Conservation (phyloP, 2,888 invertebrate genomes). For the Sepiola atlantica region DNA sequence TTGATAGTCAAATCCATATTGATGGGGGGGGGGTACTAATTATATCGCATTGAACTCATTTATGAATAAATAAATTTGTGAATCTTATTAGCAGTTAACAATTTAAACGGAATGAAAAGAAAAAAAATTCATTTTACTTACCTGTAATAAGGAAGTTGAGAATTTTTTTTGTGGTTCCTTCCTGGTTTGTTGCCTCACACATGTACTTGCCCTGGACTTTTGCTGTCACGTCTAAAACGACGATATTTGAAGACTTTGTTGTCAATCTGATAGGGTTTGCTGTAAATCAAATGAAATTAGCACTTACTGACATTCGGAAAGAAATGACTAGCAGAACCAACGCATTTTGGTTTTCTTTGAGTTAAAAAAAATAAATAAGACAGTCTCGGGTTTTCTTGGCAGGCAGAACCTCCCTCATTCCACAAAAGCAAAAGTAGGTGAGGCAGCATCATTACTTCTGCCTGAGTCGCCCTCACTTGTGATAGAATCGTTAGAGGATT, state of each 20-base stretch:
- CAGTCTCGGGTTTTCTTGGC: too few relatives aligned
- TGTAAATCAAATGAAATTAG: background rate
- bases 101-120: background rate
- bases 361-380: too few relatives aligned
- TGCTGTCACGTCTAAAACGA: slow-evolving; percentile 24
- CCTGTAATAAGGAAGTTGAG: slow-evolving; percentile 86
- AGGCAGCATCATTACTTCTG: too few relatives aligned
- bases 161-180: slow-evolving; percentile 85
- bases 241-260: background rate
- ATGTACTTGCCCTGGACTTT: slow-evolving; percentile 77
- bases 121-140: slow-evolving; percentile 53
- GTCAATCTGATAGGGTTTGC: background rate
- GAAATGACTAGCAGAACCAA: too few relatives aligned
- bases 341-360: too few relatives aligned
- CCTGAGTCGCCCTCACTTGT: too few relatives aligned
- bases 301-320: too few relatives aligned
- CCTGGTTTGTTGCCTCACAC: slow-evolving; percentile 89
- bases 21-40: background rate
- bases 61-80: background rate
- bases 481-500: too few relatives aligned
- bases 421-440: too few relatives aligned
- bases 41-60: background rate
- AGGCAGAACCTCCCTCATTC: too few relatives aligned
- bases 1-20: too few relatives aligned
- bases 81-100: too few relatives aligned